Evolutionary conservation across 1,140 invertebrate species (phyloP).

Genomic region (Acyrthosiphon pisum): DNA sequence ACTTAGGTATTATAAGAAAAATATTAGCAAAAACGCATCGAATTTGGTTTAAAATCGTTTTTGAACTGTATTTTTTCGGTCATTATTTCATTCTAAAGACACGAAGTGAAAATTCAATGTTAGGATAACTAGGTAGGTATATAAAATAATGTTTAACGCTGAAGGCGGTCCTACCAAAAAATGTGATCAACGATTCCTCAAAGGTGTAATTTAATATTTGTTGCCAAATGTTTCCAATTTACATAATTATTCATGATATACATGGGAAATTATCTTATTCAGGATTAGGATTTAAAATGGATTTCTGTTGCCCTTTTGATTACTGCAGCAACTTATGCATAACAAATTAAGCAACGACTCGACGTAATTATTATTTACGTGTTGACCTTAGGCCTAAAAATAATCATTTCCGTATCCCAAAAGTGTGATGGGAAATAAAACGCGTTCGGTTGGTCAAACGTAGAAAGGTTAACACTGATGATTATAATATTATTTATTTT

Average conservation of each 20-base stretch:
- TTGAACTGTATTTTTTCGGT: not conserved
- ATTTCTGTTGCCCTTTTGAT: not conserved
- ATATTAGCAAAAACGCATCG: not conserved
- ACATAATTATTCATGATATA: not conserved
- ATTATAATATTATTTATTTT: constrained; percentile 40
- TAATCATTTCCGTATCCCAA: constrained; percentile 3
- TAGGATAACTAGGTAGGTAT: not conserved
- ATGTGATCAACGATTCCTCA: not conserved
- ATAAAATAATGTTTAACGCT: not conserved
- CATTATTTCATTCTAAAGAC: not conserved
- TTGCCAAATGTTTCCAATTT: not conserved
- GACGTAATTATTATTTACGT: constrained; percentile 1
- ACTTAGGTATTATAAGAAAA: not conserved
- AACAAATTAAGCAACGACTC: not conserved
- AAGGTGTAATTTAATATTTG: not conserved
- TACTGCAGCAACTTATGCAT: not conserved
- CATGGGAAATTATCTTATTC: not conserved
- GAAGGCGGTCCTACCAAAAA: not conserved
- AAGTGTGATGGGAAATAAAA: constrained; percentile 26
- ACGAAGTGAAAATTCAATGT: not conserved
- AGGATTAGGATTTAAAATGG: not conserved
- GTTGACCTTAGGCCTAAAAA: constrained; percentile 42
- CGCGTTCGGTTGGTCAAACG: not conserved
- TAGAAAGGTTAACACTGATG: constrained; percentile 8
- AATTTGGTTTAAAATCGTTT: not conserved